Evolutionary conservation across 2,888 invertebrate genomes (phyloP).

Genomic region (Ommatoiulus sabulosus): DNA sequence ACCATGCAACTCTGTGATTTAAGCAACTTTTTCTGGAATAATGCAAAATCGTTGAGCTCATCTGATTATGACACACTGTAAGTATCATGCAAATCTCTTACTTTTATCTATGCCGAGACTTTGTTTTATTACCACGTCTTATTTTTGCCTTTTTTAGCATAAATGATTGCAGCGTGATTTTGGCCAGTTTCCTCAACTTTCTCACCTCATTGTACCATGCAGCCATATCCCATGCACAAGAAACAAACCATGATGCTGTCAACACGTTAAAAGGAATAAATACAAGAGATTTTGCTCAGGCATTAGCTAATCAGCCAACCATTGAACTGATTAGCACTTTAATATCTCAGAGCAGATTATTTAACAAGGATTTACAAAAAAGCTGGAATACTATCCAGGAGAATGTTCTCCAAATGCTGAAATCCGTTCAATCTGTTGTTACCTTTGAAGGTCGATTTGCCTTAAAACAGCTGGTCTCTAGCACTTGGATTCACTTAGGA

Average conservation of each 20-base stretch:
- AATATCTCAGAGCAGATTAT: not conserved
- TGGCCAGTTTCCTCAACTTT: constrained; percentile 15
- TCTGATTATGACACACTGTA: constrained; percentile 14
- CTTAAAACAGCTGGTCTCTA: not conserved
- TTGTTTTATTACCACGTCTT: not conserved
- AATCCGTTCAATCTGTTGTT: not conserved
- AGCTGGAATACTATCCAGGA: not conserved
- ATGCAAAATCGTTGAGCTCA: not conserved
- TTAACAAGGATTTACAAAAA: not conserved
- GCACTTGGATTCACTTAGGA: constrained; percentile 69
- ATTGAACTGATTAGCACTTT: not conserved
- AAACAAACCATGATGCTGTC: not conserved
- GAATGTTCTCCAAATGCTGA: constrained; percentile 5
- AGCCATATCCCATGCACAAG: not conserved
- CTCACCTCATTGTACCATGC: not conserved
- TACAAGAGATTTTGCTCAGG: constrained; percentile 26
- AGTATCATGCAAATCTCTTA: not conserved
- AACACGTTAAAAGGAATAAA: not conserved
- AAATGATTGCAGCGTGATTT: constrained; percentile 13
- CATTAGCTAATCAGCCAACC: not conserved
- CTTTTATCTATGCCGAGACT: not conserved
- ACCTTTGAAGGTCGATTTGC: not conserved
- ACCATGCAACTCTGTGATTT: constrained; percentile 22
- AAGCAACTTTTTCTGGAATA: constrained; percentile 54
- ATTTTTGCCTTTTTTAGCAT: not conserved